Evolutionary conservation across 1,140 invertebrate species (phyloP), one percentile per base, ranked within the genome.

Genomic region (Bactericera cockerelli): DNA sequence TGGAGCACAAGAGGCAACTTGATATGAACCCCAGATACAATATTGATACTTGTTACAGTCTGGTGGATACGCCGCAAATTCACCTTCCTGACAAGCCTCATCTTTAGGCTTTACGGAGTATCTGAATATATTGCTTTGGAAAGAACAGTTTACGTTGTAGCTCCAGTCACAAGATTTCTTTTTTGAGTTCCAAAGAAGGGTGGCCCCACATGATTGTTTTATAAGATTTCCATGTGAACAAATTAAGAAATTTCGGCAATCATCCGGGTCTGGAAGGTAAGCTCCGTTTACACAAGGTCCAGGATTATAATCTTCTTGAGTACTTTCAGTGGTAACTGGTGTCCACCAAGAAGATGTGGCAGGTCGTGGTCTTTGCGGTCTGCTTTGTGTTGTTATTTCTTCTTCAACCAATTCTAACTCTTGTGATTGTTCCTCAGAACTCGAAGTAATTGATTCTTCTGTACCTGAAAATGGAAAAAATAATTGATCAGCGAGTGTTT

Each of bases 21-120:
- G 77, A 16, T 80, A 81, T 64, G 81, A 79, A 19, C 86, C 86
- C 77, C 86, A 89, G 1, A 88, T 71, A 67, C 89, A 93, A 24
- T 84, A 78, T 55, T 81, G 73, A 66, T 89, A 92, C 58, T 81
- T 79, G 1, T 73, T 74, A 63, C 88, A 92, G 64, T 88, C 82
- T 38, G 76, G 71, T 6, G 63, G 63, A 57, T 69, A 64, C 2
- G 65, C 26, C 2, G 63, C 26, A 21, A 64, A 67, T 58, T 59
- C 55, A 24, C 66, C 66, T 58, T 61, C 62, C 22, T 54, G 49
- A 38, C 67, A 68, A 8, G 57, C 11, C 6, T 26, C 55, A 25
- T 28, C 22, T 26, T 28, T 22, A 55, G 21, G 57, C 38, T 58
- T 26, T 58, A 58, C 10, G 19, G 22, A 58, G n/a, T 6, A 58